Evolutionary conservation across 1,140 invertebrate genomes (phyloP).

Genomic region (Drosophila arizonae): DNA sequence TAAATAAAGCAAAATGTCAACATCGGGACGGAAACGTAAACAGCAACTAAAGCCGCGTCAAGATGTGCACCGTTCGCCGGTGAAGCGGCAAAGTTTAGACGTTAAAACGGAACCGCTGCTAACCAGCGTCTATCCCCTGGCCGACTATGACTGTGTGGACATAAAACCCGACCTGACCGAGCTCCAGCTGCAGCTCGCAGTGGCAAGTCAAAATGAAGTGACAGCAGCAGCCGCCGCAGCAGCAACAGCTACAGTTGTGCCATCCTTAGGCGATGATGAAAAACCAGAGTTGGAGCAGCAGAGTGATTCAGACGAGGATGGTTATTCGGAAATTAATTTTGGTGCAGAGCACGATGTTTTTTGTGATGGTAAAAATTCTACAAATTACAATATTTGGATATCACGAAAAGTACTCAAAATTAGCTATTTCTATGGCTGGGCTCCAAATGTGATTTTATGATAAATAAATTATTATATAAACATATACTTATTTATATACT

Average conservation of each 20-base stretch:
- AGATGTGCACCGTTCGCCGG: constrained; percentile 61
- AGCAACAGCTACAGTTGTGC: not conserved
- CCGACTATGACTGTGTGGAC: constrained; percentile 61
- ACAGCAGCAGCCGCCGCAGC: not conserved
- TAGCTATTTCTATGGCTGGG: no score
- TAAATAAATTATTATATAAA: not conserved
- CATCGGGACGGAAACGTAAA: constrained; percentile 63
- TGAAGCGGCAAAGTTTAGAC: constrained; percentile 56
- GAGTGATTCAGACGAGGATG: constrained; percentile 71
- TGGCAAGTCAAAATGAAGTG: constrained; percentile 7
- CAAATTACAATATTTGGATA: not conserved
- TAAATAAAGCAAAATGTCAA: constrained; percentile 46
- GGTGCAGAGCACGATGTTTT: constrained; percentile 48
- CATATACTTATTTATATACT: not conserved
- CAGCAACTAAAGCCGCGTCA: constrained; percentile 63
- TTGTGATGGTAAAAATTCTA: constrained; percentile 51
- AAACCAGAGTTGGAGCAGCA: constrained; percentile 54
- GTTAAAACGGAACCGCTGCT: constrained; percentile 41
- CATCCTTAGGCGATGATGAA: not conserved
- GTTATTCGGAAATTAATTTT: constrained; percentile 64
- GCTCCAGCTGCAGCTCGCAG: constrained; percentile 55
- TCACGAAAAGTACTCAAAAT: no score
- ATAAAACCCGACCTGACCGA: constrained; percentile 67
- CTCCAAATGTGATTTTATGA: no score
- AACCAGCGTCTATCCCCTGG: constrained; percentile 48